Evolutionary conservation across 2,888 invertebrate species (phyloP).

Genomic region (Melanophora roralis): DNA sequence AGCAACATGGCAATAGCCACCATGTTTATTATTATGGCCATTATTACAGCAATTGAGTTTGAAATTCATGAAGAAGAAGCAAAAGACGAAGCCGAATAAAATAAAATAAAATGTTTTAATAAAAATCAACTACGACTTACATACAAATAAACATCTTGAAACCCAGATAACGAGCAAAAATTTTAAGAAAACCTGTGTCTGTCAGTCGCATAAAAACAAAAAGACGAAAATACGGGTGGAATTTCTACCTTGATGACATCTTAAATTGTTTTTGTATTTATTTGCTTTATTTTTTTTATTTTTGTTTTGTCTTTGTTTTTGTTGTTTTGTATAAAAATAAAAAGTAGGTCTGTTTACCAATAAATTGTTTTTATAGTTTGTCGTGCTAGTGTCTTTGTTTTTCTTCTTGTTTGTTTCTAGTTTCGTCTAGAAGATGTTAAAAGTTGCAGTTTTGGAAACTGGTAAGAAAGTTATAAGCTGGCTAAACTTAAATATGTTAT

Average conservation of each 20-base stretch:
- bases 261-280: slow-evolving; percentile 44
- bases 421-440: slow-evolving; percentile 28
- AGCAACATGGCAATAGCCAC: slow-evolving; percentile 2
- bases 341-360: slow-evolving; percentile 60
- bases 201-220: slow-evolving; percentile 25
- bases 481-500: slow-evolving; percentile 13
- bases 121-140: slow-evolving; percentile 16
- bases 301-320: not conserved
- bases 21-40: slow-evolving; percentile 36
- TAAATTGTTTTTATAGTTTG: slow-evolving; percentile 51
- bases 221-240: slow-evolving; percentile 56
- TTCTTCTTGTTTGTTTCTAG: slow-evolving; percentile 1
- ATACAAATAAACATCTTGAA: too few species aligned
- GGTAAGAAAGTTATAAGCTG: slow-evolving; percentile 51
- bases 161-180: slow-evolving; percentile 56
- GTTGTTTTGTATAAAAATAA: slow-evolving; percentile 23
- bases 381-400: slow-evolving; percentile 5
- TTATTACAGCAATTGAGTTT: slow-evolving; percentile 25
- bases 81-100: not conserved
- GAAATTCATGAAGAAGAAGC: slow-evolving; percentile 18
- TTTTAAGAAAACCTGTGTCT: slow-evolving; percentile 51
- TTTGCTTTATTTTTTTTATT: slow-evolving; percentile 23
- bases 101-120: not conserved
- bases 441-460: slow-evolving; percentile 35
- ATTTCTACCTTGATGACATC: slow-evolving; percentile 59